These are phyloP conservation scores for Corydoras maculifer DNA, from an alignment of 2,113 vertebrate genomes.

Conservation along the genomic window DNA sequence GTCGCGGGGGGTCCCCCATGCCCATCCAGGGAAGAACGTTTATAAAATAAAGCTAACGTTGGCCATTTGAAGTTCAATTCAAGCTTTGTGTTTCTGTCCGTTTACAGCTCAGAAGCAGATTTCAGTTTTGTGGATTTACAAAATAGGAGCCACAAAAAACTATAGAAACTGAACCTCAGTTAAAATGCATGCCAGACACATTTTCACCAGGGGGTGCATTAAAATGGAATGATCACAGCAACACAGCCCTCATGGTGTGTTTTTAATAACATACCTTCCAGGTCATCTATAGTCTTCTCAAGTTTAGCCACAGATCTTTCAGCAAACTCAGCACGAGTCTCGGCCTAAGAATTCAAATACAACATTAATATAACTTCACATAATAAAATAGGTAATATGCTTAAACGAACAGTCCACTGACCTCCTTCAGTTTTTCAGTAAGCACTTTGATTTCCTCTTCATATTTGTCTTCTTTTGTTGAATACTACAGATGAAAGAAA, in stretches of 20 bases:
- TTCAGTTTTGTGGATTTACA: no score
- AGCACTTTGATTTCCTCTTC: slow-evolving; percentile 93
- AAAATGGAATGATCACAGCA: background rate
- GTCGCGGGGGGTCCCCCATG: no score
- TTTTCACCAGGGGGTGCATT: no score
- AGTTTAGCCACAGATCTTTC: slow-evolving; percentile 94
- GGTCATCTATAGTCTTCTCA: slow-evolving; percentile 96
- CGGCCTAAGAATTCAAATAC: slow-evolving; percentile 68
- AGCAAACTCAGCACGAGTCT: slow-evolving; percentile 93
- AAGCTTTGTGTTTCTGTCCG: no score
- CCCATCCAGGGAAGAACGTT: no score
- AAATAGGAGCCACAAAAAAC: no score
- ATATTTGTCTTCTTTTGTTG: slow-evolving; percentile 94
- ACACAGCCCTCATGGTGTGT: background rate
- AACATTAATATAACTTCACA: background rate
- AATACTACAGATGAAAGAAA: slow-evolving; percentile 70
- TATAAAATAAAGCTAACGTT: no score
- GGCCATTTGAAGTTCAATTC: no score
- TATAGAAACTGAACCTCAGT: no score
- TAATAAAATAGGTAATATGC: no score
- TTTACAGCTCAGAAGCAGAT: no score
- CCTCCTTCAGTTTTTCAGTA: slow-evolving; percentile 97
- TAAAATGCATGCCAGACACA: no score
- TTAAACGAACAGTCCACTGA: slow-evolving; percentile 49
- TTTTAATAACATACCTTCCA: slow-evolving; percentile 78